Conservation (phyloP, 2,888 invertebrate genomes). For the Hirtodrosophila alboralis region DNA sequence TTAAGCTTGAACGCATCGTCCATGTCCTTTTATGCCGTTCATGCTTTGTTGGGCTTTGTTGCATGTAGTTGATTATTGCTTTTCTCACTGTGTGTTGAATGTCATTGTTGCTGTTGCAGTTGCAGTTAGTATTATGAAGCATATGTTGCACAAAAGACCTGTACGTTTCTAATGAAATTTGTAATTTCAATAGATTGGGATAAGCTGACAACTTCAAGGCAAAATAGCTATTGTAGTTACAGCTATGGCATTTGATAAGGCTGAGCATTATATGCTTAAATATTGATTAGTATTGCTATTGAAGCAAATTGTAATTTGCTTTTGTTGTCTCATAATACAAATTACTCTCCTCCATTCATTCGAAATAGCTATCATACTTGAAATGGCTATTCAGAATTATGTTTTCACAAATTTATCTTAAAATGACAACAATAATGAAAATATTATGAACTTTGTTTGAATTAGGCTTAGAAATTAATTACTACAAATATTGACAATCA, state of each 20-base stretch:
- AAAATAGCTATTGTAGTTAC: constrained; percentile 21
- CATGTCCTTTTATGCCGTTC: constrained; percentile 4
- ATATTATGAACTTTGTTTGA: too few relatives aligned
- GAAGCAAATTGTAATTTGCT: constrained; percentile 9
- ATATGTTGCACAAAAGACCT: constrained; percentile 13
- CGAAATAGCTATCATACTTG: not conserved
- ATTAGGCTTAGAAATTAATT: too few relatives aligned
- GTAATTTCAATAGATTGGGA: constrained; percentile 35
- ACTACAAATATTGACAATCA: too few relatives aligned
- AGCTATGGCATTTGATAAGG: constrained; percentile 20
- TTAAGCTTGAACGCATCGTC: constrained; percentile 25
- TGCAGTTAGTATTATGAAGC: constrained; percentile 6
- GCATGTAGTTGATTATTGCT: constrained; percentile 39
- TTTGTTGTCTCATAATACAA: not conserved
- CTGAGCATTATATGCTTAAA: constrained; percentile 19
- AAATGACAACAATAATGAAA: too few relatives aligned
- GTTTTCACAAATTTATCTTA: too few relatives aligned
- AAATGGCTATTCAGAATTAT: not conserved
- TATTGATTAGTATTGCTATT: constrained; percentile 11
- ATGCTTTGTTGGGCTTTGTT: constrained; percentile 31
- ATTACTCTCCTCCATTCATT: not conserved
- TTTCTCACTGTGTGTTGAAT: constrained; percentile 3
- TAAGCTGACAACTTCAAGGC: constrained; percentile 30
- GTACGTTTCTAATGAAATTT: constrained; percentile 40
- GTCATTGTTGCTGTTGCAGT: constrained; percentile 16